Evolutionary conservation across 2,888 invertebrate species (phyloP).

Genomic region (Azorinus chamasolen): DNA sequence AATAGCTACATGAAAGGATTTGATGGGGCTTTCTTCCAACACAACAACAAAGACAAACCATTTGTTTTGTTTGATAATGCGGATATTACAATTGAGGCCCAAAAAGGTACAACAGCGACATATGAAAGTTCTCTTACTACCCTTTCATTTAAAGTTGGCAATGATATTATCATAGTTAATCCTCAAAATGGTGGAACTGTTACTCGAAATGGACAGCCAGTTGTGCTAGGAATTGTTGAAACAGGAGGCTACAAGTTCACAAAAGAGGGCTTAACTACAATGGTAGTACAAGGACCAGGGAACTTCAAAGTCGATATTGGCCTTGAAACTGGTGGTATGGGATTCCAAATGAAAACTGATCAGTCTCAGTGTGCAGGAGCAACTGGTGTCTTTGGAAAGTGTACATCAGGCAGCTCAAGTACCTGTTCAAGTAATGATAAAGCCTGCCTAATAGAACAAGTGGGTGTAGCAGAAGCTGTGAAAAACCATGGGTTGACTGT

Average conservation of each 20-base stretch:
- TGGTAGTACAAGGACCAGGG: conserved; percentile 29
- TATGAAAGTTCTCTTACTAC: conserved; percentile 32
- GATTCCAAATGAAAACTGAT: conserved; percentile 23
- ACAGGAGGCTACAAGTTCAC: conserved; percentile 14
- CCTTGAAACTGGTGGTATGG: conserved; percentile 21
- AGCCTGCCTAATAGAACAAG: conserved; percentile 32
- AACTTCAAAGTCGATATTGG: conserved; percentile 21
- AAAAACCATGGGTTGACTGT: conserved; percentile 8
- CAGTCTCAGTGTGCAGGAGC: conserved; percentile 22
- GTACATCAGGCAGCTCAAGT: conserved; percentile 16
- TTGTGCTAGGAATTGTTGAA: conserved; percentile 15
- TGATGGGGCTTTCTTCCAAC: conserved; percentile 68
- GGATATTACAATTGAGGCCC: conserved; percentile 33
- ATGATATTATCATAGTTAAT: conserved; percentile 19
- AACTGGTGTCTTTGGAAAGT: conserved; percentile 40
- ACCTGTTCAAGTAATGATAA: conserved; percentile 19
- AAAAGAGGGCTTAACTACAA: not conserved
- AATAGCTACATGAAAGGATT: conserved; percentile 63
- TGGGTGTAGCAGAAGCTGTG: conserved; percentile 36
- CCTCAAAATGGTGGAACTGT: conserved; percentile 38
- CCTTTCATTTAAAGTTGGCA: conserved; percentile 22
- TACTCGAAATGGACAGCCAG: conserved; percentile 19
- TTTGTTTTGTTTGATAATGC: conserved; percentile 25
- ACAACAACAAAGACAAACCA: conserved; percentile 42
- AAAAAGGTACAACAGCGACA: conserved; percentile 30